Evolutionary conservation across 2,113 vertebrate genomes (phyloP).

Genomic region (Oplegnathus fasciatus): DNA sequence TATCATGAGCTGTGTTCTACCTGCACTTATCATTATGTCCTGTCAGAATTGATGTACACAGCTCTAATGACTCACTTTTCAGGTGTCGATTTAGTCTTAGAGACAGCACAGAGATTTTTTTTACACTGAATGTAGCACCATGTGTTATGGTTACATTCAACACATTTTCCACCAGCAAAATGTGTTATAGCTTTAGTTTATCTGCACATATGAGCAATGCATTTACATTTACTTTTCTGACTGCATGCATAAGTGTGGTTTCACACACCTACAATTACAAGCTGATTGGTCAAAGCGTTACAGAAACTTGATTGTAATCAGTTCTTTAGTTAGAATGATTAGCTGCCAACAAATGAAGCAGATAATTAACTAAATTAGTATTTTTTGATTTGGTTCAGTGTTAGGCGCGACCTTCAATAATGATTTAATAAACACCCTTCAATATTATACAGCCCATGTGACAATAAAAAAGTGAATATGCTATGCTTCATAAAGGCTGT

Average conservation of each 20-base stretch:
- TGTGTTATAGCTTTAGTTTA: not conserved
- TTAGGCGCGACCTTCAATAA: not conserved
- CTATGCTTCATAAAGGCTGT: not conserved
- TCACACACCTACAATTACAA: not conserved
- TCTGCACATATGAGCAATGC: not conserved
- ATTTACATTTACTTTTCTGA: not conserved
- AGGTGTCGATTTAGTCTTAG: not conserved
- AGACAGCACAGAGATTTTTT: not conserved
- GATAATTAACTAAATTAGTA: not conserved
- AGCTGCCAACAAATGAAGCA: not conserved
- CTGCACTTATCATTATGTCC: not conserved
- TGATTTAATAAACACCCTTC: not conserved
- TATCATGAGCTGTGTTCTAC: not conserved
- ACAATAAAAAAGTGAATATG: not conserved
- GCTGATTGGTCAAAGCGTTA: not conserved
- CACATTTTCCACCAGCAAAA: not conserved
- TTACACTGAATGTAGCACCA: not conserved
- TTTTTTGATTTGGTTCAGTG: not conserved
- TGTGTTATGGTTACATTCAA: not conserved
- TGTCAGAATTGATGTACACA: not conserved
- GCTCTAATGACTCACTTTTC: not conserved
- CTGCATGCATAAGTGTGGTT: not conserved
- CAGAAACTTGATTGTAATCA: not conserved
- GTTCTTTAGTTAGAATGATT: not conserved
- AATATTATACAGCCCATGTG: not conserved